These are phyloP conservation scores for Chelmon rostratus DNA, from an alignment of 2,797 vertebrate genomes.

Conservation along the genomic window DNA sequence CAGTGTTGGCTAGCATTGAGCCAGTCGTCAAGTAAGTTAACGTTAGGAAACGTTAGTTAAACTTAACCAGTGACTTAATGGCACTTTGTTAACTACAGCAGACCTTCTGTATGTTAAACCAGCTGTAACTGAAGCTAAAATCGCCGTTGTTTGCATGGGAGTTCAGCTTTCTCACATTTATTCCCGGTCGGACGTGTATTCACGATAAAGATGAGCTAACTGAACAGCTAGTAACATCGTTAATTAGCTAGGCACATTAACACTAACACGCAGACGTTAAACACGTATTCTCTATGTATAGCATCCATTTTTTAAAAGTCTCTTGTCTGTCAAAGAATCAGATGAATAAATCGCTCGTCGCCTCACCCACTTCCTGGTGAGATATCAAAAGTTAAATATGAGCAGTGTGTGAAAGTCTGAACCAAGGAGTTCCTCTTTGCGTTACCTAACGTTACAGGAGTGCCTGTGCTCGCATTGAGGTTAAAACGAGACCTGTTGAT, in stretches of 20 bases:
- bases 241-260: neutral
- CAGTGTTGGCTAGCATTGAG: slow-evolving; percentile 56
- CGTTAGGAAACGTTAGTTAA: slow-evolving; percentile 26
- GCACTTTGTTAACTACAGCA: neutral
- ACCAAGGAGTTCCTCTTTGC: slow-evolving; percentile 53
- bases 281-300: neutral
- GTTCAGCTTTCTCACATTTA: neutral
- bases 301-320: neutral
- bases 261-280: no score
- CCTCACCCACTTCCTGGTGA: slow-evolving; percentile 63
- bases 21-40: slow-evolving; percentile 49
- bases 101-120: accelerated
- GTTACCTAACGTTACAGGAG: neutral
- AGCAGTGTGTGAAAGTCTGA: slow-evolving; percentile 23
- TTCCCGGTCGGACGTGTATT: neutral
- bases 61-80: slow-evolving; percentile 16
- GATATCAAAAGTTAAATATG: slow-evolving; percentile 20
- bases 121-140: accelerated
- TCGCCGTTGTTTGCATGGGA: neutral
- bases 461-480: neutral
- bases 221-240: slow-evolving; percentile 10
- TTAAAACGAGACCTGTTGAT: slow-evolving; percentile 52
- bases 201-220: slow-evolving; percentile 38
- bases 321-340: neutral
- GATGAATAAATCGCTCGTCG: neutral